Base-by-base conservation (phyloP, 2,888 invertebrate species). In the Eupeodes luniger region DNA sequence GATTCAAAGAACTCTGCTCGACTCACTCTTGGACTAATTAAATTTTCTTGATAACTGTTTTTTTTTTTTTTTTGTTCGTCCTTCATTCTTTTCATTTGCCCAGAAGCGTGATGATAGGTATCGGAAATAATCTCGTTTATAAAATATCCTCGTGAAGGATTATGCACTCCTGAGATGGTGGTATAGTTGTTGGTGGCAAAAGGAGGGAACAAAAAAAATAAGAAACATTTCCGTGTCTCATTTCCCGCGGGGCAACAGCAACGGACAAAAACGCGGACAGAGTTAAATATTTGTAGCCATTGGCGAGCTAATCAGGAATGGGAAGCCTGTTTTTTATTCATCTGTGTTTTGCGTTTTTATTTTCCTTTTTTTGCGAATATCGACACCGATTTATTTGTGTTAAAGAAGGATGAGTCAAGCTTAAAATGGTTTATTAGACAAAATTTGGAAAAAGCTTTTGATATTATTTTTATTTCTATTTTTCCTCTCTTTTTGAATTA, bases 61-160 rank as follows among this genome's bases (percentile, higher is more conserved):
- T 81, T 55, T 47, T 27, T 69, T 53, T 81, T 57, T 81, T 69
- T 51, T 27, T 55, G 5, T 36, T 14, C 49, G 6, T 53, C 34
- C 34, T 5, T 7, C 2, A 16, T n/a, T 64, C 19, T 75, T 67
- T 67, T 47, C 70, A 27, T 57, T 49, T 61, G 64, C 75, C 69
- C 49, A n/a, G 69, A 64, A 62, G 85, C 85, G 64, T 75, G 81
- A 69, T 85, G 84, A 85, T 78, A 81, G 67, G 84, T 75, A 88
- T 88, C 85, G 88, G 84, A 88, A 88, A 88, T 88, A 85, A 88
- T 88, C 85, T 85, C 88, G 78, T 88, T 88, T 88, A 85, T 85
- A 78, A 85, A 81, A 88, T 88, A 85, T 84, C 85, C 85, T 81
- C 62, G 36, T 78, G 85, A 85, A 88, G 81, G 81, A 81, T 88